Percentiles rank a stretch among this genome's conserved stretches.
These are phyloP conservation scores for Cartodere bifasciata DNA, from an alignment of 2,888 invertebrate species.

Conservation along the genomic window DNA sequence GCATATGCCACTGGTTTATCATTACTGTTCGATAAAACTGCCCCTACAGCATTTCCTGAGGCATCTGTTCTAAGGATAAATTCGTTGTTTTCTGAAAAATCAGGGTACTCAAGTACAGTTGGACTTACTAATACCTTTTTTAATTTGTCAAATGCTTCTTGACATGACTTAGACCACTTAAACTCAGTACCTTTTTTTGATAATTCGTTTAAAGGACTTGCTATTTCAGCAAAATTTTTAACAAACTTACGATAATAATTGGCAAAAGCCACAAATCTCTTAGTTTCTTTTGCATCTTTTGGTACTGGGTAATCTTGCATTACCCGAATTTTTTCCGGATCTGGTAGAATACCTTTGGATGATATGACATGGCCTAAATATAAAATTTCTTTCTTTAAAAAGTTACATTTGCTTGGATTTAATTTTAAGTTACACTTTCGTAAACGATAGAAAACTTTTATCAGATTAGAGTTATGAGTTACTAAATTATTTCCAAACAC, in stretches of 20 bases:
- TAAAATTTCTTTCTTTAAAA: too few relatives aligned
- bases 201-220: too few relatives aligned
- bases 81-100: slow-evolving; percentile 11
- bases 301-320: slow-evolving; percentile 14
- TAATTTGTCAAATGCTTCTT: slow-evolving; percentile 13
- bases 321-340: slow-evolving; percentile 12
- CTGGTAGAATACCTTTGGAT: slow-evolving; percentile 16
- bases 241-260: slow-evolving; percentile 15
- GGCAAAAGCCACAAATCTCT: slow-evolving; percentile 16
- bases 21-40: slow-evolving; percentile 13
- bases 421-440: slow-evolving; percentile 16
- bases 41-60: slow-evolving; percentile 11
- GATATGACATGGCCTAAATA: too few relatives aligned
- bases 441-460: slow-evolving; percentile 13
- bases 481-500: slow-evolving; percentile 16
- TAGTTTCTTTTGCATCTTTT: slow-evolving; percentile 13
- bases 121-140: slow-evolving; percentile 10
- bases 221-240: slow-evolving; percentile 11
- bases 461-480: slow-evolving; percentile 16
- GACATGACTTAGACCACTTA: slow-evolving; percentile 13
- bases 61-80: slow-evolving; percentile 14
- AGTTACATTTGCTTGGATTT: too few relatives aligned
- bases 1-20: slow-evolving; percentile 6
- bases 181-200: too few relatives aligned
- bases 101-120: slow-evolving; percentile 12